These are phyloP conservation scores for Agrotis segetum DNA, from an alignment of 2,888 invertebrate genomes.

Conservation along the genomic window DNA sequence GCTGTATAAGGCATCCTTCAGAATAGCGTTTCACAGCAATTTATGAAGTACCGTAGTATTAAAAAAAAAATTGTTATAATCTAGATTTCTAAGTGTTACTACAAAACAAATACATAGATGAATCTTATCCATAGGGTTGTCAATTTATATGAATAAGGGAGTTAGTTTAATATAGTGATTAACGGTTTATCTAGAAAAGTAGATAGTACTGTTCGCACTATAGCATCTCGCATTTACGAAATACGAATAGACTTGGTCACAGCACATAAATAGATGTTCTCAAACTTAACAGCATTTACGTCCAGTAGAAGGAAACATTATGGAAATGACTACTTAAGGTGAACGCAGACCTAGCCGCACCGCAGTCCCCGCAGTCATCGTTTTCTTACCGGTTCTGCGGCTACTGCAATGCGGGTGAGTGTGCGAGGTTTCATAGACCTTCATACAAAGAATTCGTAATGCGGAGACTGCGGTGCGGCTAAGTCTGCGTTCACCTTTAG, in stretches of 20 bases:
- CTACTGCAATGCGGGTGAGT: no score
- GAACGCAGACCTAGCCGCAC: no score
- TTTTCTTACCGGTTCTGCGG: no score
- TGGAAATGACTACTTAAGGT: conserved; percentile 24
- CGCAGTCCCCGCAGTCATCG: no score
- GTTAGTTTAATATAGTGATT: conserved; percentile 10
- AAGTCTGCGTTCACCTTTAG: no score
- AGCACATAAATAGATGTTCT: conserved; percentile 43
- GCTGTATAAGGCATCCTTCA: not conserved
- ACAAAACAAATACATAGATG: no score
- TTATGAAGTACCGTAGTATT: not conserved
- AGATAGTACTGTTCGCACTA: conserved; percentile 39
- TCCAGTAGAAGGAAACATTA: conserved; percentile 6
- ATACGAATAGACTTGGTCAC: conserved; percentile 44
- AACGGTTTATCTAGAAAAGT: conserved; percentile 37
- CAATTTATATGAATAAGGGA: conserved; percentile 29
- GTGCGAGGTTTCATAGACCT: no score
- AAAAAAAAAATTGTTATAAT: no score
- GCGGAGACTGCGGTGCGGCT: no score
- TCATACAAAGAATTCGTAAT: no score
- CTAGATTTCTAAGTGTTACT: no score
- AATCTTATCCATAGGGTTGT: not conserved
- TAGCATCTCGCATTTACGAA: conserved; percentile 44
- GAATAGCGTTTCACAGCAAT: not conserved
- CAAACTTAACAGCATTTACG: conserved; percentile 37